phyloP scores from a whole-genome alignment of 1,140 invertebrate species.

The Bemisia tabaci region DNA sequence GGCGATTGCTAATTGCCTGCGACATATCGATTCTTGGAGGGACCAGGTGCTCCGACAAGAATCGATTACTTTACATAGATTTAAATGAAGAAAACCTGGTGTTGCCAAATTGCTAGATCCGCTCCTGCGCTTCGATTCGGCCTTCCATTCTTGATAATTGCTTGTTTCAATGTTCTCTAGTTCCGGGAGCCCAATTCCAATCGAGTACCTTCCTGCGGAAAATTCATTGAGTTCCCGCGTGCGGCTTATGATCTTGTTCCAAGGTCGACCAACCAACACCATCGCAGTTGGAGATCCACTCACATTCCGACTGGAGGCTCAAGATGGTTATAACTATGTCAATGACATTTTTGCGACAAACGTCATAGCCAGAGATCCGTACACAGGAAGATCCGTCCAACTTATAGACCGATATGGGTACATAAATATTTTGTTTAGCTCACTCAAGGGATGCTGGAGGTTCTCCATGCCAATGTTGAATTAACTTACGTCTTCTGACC shows the following conservation, averaged over 20 bases:
- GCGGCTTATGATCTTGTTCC: constrained; percentile 68
- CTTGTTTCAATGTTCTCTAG: constrained; percentile 32
- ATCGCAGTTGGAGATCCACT: constrained; percentile 88
- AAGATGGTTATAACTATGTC: constrained; percentile 75
- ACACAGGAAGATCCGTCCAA: constrained; percentile 75
- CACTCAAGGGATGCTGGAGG: too few relatives aligned
- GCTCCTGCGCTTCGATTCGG: too few relatives aligned
- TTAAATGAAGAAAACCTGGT: too few relatives aligned
- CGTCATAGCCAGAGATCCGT: constrained; percentile 84
- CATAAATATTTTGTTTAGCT: constrained; percentile 25
- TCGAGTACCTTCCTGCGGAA: constrained; percentile 79
- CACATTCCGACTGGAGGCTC: constrained; percentile 75
- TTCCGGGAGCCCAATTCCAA: constrained; percentile 77
- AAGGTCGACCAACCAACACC: constrained; percentile 78
- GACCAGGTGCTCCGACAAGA: too few relatives aligned
- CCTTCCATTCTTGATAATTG: too few relatives aligned
- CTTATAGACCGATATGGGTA: constrained; percentile 80
- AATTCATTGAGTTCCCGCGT: constrained; percentile 79
- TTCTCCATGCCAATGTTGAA: too few relatives aligned
- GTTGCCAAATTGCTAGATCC: too few relatives aligned
- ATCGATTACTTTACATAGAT: too few relatives aligned
- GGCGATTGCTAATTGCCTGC: too few relatives aligned
- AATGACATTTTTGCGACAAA: constrained; percentile 87
- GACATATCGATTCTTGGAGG: too few relatives aligned
- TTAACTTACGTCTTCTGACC: too few relatives aligned